Evolutionary conservation across 2,888 invertebrate genomes (phyloP).

Genomic region (Serripes groenlandicus): DNA sequence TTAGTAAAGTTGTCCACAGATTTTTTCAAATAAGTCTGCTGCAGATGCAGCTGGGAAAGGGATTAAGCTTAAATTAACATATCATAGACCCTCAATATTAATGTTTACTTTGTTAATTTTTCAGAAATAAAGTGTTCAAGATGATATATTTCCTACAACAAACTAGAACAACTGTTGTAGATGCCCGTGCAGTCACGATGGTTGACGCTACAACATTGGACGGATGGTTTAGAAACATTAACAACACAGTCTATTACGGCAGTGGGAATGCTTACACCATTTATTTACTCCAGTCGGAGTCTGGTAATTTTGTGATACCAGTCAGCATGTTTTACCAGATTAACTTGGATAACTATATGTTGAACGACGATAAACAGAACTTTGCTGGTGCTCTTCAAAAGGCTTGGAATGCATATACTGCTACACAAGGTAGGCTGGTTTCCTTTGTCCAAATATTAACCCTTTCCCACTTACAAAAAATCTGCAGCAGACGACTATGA

Average conservation of each 20-base stretch:
- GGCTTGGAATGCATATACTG: slow-evolving; percentile 1
- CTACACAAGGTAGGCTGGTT: slow-evolving; percentile 8
- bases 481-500: too few relatives aligned
- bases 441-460: too few relatives aligned
- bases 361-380: slow-evolving; percentile 37
- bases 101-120: neutral
- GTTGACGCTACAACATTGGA: slow-evolving; percentile 8
- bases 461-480: too few relatives aligned
- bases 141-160: slow-evolving; percentile 45
- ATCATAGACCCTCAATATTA: too few relatives aligned
- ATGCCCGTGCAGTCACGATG: slow-evolving; percentile 43
- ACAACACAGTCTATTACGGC: slow-evolving; percentile 34
- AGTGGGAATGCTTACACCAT: slow-evolving; percentile 41
- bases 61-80: too few relatives aligned
- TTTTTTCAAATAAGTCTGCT: too few relatives aligned
- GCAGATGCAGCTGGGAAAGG: too few relatives aligned
- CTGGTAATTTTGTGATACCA: slow-evolving; percentile 25
- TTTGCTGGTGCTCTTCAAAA: slow-evolving; percentile 16
- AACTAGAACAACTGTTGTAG: slow-evolving; percentile 13
- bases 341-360: slow-evolving; percentile 52
- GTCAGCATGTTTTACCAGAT: slow-evolving; percentile 42
- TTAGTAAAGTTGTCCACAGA: too few relatives aligned
- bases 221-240: slow-evolving; percentile 39
- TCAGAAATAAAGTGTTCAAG: slow-evolving; percentile 53
- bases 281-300: slow-evolving; percentile 10